Conservation (phyloP, 2,797 vertebrate genomes). For the Pyrocephalus nanus region DNA sequence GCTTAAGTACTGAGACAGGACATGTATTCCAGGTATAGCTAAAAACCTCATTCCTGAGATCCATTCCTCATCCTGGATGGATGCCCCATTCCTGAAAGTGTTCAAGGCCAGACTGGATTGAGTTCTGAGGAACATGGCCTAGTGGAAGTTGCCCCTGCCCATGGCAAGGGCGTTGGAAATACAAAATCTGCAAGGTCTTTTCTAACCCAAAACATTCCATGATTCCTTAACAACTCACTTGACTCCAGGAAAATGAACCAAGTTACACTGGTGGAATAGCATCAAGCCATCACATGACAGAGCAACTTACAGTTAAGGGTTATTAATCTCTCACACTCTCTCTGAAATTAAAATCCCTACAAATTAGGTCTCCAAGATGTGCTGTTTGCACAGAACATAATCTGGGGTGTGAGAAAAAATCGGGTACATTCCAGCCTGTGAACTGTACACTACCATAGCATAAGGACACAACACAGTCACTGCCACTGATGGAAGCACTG, state of each 20-base stretch:
- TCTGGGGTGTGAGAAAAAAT: accelerated
- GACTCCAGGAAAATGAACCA: background rate
- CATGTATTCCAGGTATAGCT: background rate
- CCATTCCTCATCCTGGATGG: background rate
- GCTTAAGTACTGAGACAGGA: background rate
- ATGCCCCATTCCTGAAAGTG: background rate
- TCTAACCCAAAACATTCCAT: background rate
- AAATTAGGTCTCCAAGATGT: background rate
- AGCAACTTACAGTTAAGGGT: background rate
- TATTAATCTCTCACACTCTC: background rate
- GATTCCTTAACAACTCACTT: background rate
- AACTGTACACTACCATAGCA: background rate
- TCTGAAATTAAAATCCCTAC: background rate
- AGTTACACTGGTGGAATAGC: background rate
- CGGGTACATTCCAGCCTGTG: accelerated
- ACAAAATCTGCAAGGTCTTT: background rate
- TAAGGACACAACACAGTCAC: background rate
- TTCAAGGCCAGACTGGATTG: background rate
- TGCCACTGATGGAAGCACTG: accelerated
- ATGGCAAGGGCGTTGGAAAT: accelerated
- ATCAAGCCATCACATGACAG: background rate
- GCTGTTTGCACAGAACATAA: background rate
- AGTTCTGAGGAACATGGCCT: background rate
- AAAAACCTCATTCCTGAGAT: background rate
- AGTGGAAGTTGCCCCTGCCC: too few relatives aligned